A percentile compares a stretch with the other conserved stretches of the same genome.
These are phyloP conservation scores for Eurytoma californica DNA, from an alignment of 2,888 invertebrate genomes.

Conservation along the genomic window DNA sequence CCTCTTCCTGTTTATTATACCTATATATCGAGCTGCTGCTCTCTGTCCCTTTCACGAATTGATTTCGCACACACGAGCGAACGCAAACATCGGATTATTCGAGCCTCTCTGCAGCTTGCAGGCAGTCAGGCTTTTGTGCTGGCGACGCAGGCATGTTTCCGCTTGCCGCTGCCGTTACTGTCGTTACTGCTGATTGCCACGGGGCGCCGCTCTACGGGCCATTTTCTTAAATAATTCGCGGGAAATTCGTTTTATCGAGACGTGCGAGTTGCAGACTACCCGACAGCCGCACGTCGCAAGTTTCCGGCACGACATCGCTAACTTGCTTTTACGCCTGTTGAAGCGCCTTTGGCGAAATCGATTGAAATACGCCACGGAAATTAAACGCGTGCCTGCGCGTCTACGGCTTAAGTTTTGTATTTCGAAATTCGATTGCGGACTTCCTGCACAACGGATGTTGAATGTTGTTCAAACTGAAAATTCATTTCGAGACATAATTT, in stretches of 20 bases:
- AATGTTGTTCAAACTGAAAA: too few species aligned
- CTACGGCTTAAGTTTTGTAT: not conserved
- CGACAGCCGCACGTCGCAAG: not conserved
- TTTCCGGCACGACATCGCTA: constrained; percentile 7
- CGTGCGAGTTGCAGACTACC: not conserved
- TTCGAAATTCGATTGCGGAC: not conserved
- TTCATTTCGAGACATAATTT: too few species aligned
- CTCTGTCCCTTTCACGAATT: constrained; percentile 42
- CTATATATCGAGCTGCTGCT: not conserved
- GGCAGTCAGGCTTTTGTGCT: not conserved
- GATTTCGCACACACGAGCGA: constrained; percentile 13
- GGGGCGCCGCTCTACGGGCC: not conserved
- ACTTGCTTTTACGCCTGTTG: constrained; percentile 29
- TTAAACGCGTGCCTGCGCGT: not conserved
- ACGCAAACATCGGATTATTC: constrained; percentile 1
- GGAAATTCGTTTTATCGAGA: constrained; percentile 32
- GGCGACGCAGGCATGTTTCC: not conserved
- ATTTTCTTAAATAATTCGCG: constrained; percentile 33
- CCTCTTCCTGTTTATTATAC: constrained; percentile 47
- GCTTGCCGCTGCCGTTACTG: too few species aligned
- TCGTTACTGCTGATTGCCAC: not conserved
- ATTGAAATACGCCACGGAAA: constrained; percentile 17
- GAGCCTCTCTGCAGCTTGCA: not conserved
- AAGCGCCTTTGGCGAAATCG: not conserved
- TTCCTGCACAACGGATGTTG: not conserved